Base-by-base conservation (phyloP, 1,140 invertebrate genomes). In the Pectinophora gossypiella region DNA sequence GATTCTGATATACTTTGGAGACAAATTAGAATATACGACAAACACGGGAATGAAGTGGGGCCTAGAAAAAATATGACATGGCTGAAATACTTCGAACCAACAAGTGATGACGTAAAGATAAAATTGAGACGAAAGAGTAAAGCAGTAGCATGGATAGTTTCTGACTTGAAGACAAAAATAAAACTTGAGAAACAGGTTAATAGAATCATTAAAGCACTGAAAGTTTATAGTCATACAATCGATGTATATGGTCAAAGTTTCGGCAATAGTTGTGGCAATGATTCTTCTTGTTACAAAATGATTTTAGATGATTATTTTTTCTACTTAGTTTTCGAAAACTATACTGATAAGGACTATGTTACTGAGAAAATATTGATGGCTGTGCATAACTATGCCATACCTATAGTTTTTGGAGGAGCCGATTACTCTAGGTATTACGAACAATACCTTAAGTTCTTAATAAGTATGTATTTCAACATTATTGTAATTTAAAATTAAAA, bases 401-500 rank as follows among this genome's bases (percentile, higher is more conserved):
- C 79, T 12, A 61, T 83, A 35, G 78, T 80, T 18, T 79, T 57
- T 20, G 75, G 75, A 2, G 78, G 77, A 48, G 76, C 77, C n/a
- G 86, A 88, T 59, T 80, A 89, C 64, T 70, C 82, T 44, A 87
- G 79, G 66, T 76, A 67, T 67, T n/a, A n/a, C n/a, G n/a, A n/a
- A n/a, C n/a, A n/a, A n/a, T n/a, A n/a, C n/a, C n/a, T n/a, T n/a
- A n/a, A n/a, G n/a, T n/a, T n/a, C n/a, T n/a, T n/a, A n/a, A n/a
- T n/a, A n/a, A n/a, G n/a, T n/a, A n/a, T n/a, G n/a, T n/a, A n/a
- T n/a, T n/a, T n/a, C n/a, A n/a, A n/a, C n/a, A n/a, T n/a, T n/a
- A n/a, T n/a, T n/a, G n/a, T n/a, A n/a, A n/a, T n/a, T n/a, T n/a
- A n/a, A n/a, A n/a, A n/a, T n/a, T n/a, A n/a, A n/a, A n/a, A n/a